Conservation (phyloP, 1,140 invertebrate species). For the Streblospio benedicti region DNA sequence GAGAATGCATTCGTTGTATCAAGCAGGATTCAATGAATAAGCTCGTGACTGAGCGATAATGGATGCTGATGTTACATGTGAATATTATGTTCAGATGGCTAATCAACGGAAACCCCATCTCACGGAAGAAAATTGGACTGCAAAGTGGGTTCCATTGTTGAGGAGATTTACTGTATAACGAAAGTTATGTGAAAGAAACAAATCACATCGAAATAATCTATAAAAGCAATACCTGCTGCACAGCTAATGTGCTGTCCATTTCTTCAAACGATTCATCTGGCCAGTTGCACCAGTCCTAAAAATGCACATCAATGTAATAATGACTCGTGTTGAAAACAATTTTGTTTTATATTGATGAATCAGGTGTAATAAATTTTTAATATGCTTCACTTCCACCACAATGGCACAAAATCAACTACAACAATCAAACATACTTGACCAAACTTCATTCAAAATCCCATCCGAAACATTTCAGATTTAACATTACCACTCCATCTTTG, state of each 20-base stretch:
- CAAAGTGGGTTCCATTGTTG: too few species aligned
- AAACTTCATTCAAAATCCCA: not conserved
- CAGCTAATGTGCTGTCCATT: slow-evolving; percentile 97
- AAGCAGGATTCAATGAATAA: too few species aligned
- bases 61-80: too few species aligned
- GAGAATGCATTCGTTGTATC: too few species aligned
- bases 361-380: slow-evolving; percentile 4
- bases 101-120: too few species aligned
- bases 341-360: slow-evolving; percentile 5
- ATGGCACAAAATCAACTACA: slow-evolving; percentile 2
- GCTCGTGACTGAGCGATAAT: too few species aligned
- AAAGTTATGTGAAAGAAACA: slow-evolving; percentile 7
- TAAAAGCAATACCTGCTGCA: slow-evolving; percentile 66
- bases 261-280: slow-evolving; percentile 96
- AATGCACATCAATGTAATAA: slow-evolving; percentile 5
- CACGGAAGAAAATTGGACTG: too few species aligned
- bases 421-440: not conserved
- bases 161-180: too few species aligned
- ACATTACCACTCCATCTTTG: too few species aligned
- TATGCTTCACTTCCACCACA: not conserved
- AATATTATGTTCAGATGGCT: too few species aligned
- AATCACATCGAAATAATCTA: slow-evolving; percentile 11
- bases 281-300: slow-evolving; percentile 92
- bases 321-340: slow-evolving; percentile 13
- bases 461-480: too few species aligned